Evolutionary conservation across 2,888 invertebrate genomes (phyloP).

Genomic region (Drosophila helvetica): DNA sequence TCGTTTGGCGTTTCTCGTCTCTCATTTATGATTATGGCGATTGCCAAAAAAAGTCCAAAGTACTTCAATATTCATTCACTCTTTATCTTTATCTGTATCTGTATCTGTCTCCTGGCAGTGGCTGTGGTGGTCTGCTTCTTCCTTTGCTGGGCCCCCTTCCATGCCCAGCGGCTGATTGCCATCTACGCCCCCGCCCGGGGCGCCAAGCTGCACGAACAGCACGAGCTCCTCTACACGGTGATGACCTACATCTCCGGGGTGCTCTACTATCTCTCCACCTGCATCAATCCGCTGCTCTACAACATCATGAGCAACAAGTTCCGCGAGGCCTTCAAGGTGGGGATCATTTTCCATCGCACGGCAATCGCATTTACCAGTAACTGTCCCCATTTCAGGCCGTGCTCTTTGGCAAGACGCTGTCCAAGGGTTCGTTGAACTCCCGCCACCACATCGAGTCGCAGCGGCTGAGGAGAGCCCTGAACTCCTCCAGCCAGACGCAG

Average conservation of each 20-base stretch:
- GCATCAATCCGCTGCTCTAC: slow-evolving; percentile 96
- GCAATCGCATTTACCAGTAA: neutral
- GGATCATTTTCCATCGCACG: slow-evolving; percentile 3
- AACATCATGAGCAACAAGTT: slow-evolving; percentile 98
- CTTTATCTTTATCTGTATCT: neutral
- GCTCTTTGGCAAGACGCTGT: slow-evolving; percentile 76
- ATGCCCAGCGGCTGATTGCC: slow-evolving; percentile 93
- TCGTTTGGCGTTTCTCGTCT: slow-evolving; percentile 46
- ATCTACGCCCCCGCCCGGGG: slow-evolving; percentile 84
- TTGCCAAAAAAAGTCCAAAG: slow-evolving; percentile 28
- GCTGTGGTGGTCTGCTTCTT: slow-evolving; percentile 96
- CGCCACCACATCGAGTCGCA: slow-evolving; percentile 69
- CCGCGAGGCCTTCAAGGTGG: slow-evolving; percentile 95
- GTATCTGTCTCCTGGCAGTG: slow-evolving; percentile 85
- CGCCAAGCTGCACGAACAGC: slow-evolving; percentile 67
- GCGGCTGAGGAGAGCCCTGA: slow-evolving; percentile 68
- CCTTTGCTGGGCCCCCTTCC: slow-evolving; percentile 96
- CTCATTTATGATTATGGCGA: slow-evolving; percentile 58
- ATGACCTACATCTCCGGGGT: slow-evolving; percentile 91
- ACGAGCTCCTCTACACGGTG: slow-evolving; percentile 81
- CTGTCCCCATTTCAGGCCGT: slow-evolving; percentile 58
- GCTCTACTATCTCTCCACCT: slow-evolving; percentile 95
- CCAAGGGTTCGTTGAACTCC: slow-evolving; percentile 85
- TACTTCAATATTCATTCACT: neutral
- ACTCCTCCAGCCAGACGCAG: slow-evolving; percentile 85